Evolutionary conservation across 2,113 vertebrate species (phyloP).

Genomic region (Panthera tigris): DNA sequence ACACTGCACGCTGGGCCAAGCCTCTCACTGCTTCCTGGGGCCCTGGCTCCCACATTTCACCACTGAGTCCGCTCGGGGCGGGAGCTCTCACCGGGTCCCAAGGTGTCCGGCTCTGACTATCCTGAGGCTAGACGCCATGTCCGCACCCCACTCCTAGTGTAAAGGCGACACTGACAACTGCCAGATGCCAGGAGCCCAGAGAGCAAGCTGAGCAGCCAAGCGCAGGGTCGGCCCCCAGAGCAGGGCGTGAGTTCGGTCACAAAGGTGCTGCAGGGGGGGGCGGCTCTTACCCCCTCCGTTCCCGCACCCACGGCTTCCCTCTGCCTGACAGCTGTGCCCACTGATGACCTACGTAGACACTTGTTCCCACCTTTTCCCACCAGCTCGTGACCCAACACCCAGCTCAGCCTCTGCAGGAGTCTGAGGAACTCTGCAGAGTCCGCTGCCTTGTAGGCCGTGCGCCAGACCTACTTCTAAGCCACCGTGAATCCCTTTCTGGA

Average conservation of each 20-base stretch:
- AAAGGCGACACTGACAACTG: not conserved
- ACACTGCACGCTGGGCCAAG: fast-evolving
- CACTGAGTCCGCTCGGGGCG: fast-evolving
- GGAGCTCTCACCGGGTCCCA: not conserved
- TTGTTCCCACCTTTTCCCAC: not conserved
- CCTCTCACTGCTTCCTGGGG: not conserved
- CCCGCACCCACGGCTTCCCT: not conserved
- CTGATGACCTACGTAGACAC: not conserved
- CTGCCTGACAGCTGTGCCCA: not conserved
- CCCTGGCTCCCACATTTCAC: not conserved
- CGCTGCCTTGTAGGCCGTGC: fast-evolving
- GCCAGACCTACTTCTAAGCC: not conserved
- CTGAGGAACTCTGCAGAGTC: not conserved
- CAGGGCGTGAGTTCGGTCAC: not conserved
- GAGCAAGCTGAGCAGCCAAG: not conserved
- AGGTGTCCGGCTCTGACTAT: not conserved
- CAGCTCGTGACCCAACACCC: not conserved
- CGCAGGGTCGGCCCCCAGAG: not conserved
- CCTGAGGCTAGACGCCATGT: not conserved
- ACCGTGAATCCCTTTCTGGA: not conserved
- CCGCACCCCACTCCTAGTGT: not conserved
- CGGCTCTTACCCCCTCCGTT: no score
- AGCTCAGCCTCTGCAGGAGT: not conserved
- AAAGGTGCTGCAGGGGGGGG: not conserved
- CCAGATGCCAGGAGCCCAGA: not conserved